Evolutionary conservation across 2,797 vertebrate genomes (phyloP).

Genomic region (Trachops cirrhosus): DNA sequence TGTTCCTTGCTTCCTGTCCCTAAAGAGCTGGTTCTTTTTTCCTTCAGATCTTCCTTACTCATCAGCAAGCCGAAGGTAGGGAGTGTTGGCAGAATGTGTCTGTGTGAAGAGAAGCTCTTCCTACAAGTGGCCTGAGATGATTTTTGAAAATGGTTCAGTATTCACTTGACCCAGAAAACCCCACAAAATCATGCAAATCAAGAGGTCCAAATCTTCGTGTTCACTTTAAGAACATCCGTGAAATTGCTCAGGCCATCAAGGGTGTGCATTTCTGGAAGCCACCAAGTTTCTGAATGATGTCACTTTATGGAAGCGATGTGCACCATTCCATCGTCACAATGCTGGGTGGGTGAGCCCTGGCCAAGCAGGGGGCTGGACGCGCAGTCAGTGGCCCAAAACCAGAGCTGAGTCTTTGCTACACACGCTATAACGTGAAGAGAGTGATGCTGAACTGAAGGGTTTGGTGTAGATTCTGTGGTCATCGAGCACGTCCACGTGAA

Average conservation of each 20-base stretch:
- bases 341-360: background rate
- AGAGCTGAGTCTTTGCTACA: background rate
- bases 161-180: background rate
- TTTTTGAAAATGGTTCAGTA: background rate
- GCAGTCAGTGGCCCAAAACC: no score
- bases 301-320: background rate
- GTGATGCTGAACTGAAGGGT: background rate
- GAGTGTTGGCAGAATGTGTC: background rate
- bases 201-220: background rate
- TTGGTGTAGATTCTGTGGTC: background rate
- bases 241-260: background rate
- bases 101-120: background rate
- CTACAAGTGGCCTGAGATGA: background rate
- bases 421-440: background rate
- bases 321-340: background rate
- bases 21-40: background rate
- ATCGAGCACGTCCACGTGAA: background rate
- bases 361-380: background rate
- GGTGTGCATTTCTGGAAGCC: background rate
- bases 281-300: background rate
- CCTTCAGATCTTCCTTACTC: background rate
- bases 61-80: background rate
- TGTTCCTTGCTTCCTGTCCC: background rate
- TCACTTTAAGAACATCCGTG: background rate
- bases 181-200: background rate